phyloP scores from a whole-genome alignment of 1,140 invertebrate species.

The Orchestia grillus region DNA sequence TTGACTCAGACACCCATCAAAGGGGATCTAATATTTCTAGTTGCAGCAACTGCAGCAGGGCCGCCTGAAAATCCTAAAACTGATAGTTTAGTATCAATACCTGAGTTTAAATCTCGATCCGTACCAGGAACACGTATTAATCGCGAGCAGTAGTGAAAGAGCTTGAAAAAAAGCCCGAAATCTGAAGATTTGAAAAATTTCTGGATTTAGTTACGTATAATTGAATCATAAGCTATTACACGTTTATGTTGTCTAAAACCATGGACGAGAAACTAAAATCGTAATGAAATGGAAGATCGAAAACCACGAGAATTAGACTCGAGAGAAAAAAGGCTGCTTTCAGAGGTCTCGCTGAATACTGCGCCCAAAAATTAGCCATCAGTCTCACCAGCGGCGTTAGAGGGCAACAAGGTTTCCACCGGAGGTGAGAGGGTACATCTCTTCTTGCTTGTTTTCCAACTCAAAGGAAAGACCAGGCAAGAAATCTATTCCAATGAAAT shows the following conservation, averaged over 20 bases:
- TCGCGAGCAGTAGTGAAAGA: background rate
- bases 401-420: background rate
- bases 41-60: background rate
- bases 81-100: background rate
- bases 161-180: background rate
- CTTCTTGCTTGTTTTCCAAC: background rate
- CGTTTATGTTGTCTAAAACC: background rate
- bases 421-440: background rate
- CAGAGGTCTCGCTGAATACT: background rate
- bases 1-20: background rate
- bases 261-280: background rate
- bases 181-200: background rate
- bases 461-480: too few relatives aligned
- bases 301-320: background rate
- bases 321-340: background rate
- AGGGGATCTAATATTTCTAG: background rate
- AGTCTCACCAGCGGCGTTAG: background rate
- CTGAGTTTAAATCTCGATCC: background rate
- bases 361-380: background rate
- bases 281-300: background rate
- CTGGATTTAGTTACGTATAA: background rate
- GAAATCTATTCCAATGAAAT: too few relatives aligned
- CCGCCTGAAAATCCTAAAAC: background rate
- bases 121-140: background rate
- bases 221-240: background rate